Base-by-base conservation (phyloP, 2,797 vertebrate genomes). In the Sciaenops ocellatus region DNA sequence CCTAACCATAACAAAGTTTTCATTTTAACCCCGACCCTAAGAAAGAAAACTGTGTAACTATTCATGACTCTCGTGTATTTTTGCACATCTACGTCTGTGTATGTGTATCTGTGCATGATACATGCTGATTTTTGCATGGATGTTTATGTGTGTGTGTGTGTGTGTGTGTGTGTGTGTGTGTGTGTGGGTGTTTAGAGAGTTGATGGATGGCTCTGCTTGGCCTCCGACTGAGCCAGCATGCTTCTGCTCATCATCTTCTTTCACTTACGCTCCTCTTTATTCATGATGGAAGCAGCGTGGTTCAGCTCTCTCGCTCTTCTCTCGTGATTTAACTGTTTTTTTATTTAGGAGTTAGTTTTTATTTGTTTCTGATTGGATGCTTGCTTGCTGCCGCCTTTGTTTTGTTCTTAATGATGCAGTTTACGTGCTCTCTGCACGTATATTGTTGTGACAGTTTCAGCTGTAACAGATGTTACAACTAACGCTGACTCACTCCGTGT, bases 141-240 rank as follows among this genome's bases (percentile, higher is more conserved):
- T 38, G 34, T 38, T 38, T 8, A 9, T 38, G 34, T 50, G 10
- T 28, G 2, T 64, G 6, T 64, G 2, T 6, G 55, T 26, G 15
- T 51, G n/a, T 51, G 11, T 5, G 17, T 22, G 13, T 41, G 13
- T 52, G 8, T 10, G n/a, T 20, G 20, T 51, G 6, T n/a, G 50
- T 51, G 18, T 44, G 63, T 22, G n/a, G n/a, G 28, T 24, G 82
- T 73, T 57, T 46, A 22, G 30, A 34, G 28, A 52, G 24, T 48
- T 70, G 71, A 77, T 80, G 55, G 73, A 28, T 48, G n/a, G 3
- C 44, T 55, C 22, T 56, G 50, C 30, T 77, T 59, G 7, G 46
- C 55, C 48, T 59, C 34, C 22, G 1, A 55, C 69, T 66, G 60
- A 56, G 48, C 61, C 20, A 5, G 34, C 41, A 17, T 48, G 8